Conservation (phyloP, 2,113 vertebrate species). For the Sorex araneus region DNA sequence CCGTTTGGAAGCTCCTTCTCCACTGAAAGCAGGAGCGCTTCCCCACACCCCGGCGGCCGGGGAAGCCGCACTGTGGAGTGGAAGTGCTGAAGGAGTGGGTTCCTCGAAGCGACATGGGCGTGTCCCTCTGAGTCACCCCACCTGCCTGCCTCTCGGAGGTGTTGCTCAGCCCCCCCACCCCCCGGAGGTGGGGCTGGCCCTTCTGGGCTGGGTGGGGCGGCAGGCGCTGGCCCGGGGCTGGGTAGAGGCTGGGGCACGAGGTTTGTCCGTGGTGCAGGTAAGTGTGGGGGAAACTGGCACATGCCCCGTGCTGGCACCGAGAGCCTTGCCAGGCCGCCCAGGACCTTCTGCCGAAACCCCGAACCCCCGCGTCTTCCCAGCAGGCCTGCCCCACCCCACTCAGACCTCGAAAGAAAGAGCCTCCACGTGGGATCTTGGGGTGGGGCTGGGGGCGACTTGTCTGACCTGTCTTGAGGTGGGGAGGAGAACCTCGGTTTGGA, state of each 20-base stretch:
- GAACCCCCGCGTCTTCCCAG: background rate
- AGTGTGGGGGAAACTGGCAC: background rate
- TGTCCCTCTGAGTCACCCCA: constrained; percentile 52
- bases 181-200: too few species aligned
- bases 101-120: constrained; percentile 62
- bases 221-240: background rate
- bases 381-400: background rate
- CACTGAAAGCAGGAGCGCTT: background rate
- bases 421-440: too few species aligned
- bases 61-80: background rate
- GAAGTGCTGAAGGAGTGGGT: constrained; percentile 8
- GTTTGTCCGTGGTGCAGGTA: background rate
- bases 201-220: background rate
- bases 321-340: too few species aligned
- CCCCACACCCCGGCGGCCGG: background rate
- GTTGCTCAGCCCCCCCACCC: too few species aligned
- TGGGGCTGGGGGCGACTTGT: too few species aligned
- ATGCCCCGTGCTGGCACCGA: background rate
- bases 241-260: background rate
- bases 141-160: background rate
- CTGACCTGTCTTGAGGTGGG: too few species aligned
- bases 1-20: background rate
- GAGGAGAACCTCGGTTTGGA: too few species aligned
- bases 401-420: too few species aligned
- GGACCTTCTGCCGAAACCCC: background rate